phyloP scores from a whole-genome alignment of 2,888 invertebrate genomes.

The Rotaria sp. region DNA sequence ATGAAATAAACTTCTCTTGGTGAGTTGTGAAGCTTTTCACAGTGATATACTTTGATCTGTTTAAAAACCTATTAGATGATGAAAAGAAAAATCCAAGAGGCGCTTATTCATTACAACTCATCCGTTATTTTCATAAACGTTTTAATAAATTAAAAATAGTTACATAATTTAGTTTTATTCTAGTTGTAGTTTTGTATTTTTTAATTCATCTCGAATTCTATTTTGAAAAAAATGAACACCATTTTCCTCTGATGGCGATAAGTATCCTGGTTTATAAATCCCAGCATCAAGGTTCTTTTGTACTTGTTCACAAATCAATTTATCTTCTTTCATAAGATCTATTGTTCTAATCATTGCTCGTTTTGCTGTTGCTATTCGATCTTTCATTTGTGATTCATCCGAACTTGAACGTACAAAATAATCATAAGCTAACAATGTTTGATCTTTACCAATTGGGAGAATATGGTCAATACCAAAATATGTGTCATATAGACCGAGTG shows the following conservation, averaged over 20 bases:
- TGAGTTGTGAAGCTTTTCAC: too few species aligned
- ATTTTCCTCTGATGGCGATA: not conserved
- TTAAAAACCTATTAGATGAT: too few species aligned
- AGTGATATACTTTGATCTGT: too few species aligned
- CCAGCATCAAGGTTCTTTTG: not conserved
- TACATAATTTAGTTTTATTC: too few species aligned
- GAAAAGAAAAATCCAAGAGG: too few species aligned
- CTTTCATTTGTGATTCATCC: not conserved
- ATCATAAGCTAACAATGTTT: not conserved
- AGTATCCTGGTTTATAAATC: constrained; percentile 12
- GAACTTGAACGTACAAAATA: not conserved
- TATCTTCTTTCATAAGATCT: not conserved
- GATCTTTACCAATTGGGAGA: not conserved
- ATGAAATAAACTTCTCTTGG: too few species aligned
- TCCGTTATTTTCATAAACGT: too few species aligned
- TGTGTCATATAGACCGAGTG: not conserved
- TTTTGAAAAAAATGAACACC: not conserved
- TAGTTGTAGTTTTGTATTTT: not conserved
- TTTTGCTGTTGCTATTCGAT: not conserved
- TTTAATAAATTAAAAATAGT: too few species aligned
- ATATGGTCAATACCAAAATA: not conserved
- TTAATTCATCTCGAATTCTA: not conserved
- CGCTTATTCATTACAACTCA: too few species aligned
- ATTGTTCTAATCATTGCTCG: not conserved
- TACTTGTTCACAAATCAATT: constrained; percentile 4